Evolutionary conservation across 2,113 vertebrate genomes (phyloP).

Genomic region (Larimichthys polyactis): DNA sequence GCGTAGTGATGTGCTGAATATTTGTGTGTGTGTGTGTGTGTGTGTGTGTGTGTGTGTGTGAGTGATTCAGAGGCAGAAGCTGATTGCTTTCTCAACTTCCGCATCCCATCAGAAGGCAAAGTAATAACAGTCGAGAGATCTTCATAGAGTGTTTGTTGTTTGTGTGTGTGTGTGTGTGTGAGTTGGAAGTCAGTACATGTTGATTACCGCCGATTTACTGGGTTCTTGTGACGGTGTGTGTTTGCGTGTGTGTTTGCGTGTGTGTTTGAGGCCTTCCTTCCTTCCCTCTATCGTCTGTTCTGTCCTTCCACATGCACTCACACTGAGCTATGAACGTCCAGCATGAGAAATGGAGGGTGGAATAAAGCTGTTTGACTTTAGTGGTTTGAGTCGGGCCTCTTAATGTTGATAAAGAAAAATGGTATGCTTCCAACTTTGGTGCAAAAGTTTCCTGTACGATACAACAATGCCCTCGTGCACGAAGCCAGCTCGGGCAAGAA

Average conservation of each 20-base stretch:
- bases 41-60: constrained; percentile 27
- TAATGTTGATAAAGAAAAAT: not conserved
- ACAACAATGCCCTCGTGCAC: not conserved
- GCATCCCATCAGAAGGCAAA: constrained; percentile 51
- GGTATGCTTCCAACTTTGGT: too few species aligned
- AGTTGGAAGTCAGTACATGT: constrained; percentile 13
- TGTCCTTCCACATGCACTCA: not conserved
- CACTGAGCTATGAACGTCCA: not conserved
- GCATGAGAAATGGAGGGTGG: not conserved
- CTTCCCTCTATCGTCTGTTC: not conserved
- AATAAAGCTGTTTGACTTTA: too few species aligned
- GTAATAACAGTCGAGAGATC: constrained; percentile 63
- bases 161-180: constrained; percentile 32
- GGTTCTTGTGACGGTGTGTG: not conserved
- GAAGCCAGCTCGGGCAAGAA: not conserved
- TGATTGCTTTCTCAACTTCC: constrained; percentile 74
- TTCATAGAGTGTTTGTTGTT: constrained; percentile 38
- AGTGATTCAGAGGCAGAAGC: constrained; percentile 68
- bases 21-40: constrained; percentile 4
- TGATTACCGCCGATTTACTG: constrained; percentile 44
- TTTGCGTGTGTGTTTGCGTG: constrained; percentile 16
- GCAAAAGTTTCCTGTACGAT: not conserved
- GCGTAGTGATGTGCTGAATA: constrained; percentile 63
- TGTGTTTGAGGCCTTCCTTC: not conserved
- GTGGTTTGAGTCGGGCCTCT: not conserved